These are phyloP conservation scores for Lumbricus terrestris DNA, from an alignment of 2,888 invertebrate genomes.

Conservation along the genomic window DNA sequence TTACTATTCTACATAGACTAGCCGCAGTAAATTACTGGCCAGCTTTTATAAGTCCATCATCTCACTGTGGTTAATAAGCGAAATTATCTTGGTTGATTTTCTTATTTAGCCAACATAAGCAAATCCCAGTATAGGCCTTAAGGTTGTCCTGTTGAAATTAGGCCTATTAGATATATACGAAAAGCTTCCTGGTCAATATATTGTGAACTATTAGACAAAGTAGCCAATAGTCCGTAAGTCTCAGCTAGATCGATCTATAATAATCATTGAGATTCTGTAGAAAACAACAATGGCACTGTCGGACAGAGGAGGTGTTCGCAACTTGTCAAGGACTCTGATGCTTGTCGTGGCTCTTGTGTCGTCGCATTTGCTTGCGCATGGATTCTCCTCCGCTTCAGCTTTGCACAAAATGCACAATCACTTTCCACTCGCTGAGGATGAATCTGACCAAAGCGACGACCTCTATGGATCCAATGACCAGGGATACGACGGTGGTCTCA, in stretches of 20 bases:
- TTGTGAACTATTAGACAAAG: background rate
- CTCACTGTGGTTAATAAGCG: background rate
- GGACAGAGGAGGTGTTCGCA: background rate
- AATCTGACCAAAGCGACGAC: background rate
- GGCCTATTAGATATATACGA: no score
- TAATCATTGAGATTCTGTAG: no score
- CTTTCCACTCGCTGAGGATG: background rate
- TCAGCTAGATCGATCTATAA: background rate
- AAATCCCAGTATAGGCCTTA: no score
- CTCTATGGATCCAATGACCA: background rate
- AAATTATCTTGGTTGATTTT: background rate
- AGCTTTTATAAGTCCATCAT: background rate
- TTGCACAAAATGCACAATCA: no score
- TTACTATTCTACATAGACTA: background rate
- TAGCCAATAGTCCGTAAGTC: background rate
- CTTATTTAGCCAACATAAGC: background rate
- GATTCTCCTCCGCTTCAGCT: background rate
- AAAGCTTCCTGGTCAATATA: background rate
- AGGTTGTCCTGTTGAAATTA: no score
- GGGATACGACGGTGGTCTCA: background rate
- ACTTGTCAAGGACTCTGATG: background rate
- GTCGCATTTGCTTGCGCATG: background rate
- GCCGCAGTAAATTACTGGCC: background rate
- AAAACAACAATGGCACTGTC: background rate
- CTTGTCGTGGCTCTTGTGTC: background rate